Percentiles rank a stretch among this genome's conserved stretches.
These are phyloP conservation scores for Neogobius melanostomus DNA, from an alignment of 2,113 vertebrate genomes.

Conservation along the genomic window DNA sequence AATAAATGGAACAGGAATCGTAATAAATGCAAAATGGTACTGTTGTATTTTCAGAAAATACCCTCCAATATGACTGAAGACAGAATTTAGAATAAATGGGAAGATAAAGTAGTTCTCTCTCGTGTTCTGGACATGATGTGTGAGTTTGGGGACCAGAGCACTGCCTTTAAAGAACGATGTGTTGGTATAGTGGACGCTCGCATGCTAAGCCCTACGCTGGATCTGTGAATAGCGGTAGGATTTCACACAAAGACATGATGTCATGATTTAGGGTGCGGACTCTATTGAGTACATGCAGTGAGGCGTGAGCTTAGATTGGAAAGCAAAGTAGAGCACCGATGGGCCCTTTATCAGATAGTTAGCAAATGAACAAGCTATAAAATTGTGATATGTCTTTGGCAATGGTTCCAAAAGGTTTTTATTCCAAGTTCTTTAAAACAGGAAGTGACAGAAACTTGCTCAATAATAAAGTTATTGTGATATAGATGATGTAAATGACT, in stretches of 20 bases:
- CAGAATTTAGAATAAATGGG: conserved; percentile 12
- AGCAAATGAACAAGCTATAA: conserved; percentile 87
- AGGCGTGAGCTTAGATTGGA: conserved; percentile 86
- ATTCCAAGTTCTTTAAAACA: conserved; percentile 64
- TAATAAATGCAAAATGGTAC: too few species aligned
- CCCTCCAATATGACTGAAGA: neutral
- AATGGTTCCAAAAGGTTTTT: conserved; percentile 71
- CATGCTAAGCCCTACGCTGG: conserved; percentile 72
- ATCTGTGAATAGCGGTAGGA: conserved; percentile 81
- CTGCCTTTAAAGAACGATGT: conserved; percentile 70
- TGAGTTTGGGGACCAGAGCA: conserved; percentile 55
- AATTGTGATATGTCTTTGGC: conserved; percentile 83
- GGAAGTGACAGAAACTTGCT: conserved; percentile 45
- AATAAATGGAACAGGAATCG: too few species aligned
- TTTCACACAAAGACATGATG: conserved; percentile 91
- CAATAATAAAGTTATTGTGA: conserved; percentile 28
- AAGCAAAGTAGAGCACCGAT: conserved; percentile 80
- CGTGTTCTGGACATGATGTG: conserved; percentile 36
- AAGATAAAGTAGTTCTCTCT: conserved; percentile 11
- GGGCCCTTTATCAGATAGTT: conserved; percentile 79
- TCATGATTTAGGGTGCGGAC: conserved; percentile 84
- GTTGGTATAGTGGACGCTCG: conserved; percentile 72
- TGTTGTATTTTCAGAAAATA: neutral
- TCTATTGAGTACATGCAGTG: conserved; percentile 85
- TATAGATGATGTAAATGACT: too few species aligned